Evolutionary conservation across 2,113 vertebrate species (phyloP).

Genomic region (Aegithalos caudatus): DNA sequence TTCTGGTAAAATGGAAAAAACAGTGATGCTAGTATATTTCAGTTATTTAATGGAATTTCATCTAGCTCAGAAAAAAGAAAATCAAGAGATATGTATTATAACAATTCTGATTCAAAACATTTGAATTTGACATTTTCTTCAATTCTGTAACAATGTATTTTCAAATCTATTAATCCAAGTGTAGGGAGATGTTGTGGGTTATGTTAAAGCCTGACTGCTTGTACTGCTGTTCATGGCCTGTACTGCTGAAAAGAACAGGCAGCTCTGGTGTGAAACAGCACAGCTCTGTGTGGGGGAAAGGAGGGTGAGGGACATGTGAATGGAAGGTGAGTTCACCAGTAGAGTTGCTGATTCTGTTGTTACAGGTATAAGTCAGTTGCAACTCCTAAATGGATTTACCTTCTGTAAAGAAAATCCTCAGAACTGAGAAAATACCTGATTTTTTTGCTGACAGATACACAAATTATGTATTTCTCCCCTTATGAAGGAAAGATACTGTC

Average conservation of each 20-base stretch:
- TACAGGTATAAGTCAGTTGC: background rate
- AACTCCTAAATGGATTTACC: background rate
- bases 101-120: background rate
- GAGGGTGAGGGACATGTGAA: background rate
- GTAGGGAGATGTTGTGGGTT: background rate
- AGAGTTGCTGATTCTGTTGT: background rate
- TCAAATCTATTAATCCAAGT: background rate
- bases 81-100: background rate
- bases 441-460: background rate
- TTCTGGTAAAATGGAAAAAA: background rate
- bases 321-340: background rate
- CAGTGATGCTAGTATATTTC: background rate
- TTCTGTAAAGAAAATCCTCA: background rate
- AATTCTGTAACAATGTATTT: background rate
- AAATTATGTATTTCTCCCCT: background rate
- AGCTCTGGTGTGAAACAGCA: background rate
- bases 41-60: background rate
- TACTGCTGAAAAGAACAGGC: background rate
- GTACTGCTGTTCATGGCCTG: background rate
- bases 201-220: background rate
- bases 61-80: background rate
- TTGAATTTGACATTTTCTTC: background rate
- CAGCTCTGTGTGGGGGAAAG: background rate
- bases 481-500: background rate
- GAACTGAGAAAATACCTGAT: background rate